Evolutionary conservation across 2,888 invertebrate species (phyloP), one percentile per base, ranked within the genome.

Genomic region (Helleia helle): DNA sequence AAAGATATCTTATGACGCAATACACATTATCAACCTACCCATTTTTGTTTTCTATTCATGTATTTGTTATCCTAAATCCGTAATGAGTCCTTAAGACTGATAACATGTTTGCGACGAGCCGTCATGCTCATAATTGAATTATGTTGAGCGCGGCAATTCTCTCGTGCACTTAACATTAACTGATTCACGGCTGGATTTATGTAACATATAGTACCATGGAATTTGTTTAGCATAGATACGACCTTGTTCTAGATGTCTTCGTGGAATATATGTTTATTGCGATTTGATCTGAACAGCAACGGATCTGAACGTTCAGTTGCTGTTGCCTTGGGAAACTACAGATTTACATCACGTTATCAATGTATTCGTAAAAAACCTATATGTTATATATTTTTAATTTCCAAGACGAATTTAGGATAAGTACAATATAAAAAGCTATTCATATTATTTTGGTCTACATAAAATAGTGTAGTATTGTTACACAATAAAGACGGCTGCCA

Each of bases 121-220:
- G 65, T 57, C 66, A 62, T 50, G 65, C 58, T 73, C 61, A 60
- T 84, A 83, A 84, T 81, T 79, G 65, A 80, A 70, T 83, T 84
- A 83, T 71, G 65, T 64, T 49, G 65, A 62, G 66, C 66, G 54
- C 64, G 72, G 58, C 67, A 76, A 69, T 76, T 83, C 66, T 80
- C 71, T 68, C 74, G 59, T 71, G 66, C 74, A 77, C 65, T 79
- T 81, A 75, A 69, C 80, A 60, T 57, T 44, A 51, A 55, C 58
- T 71, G 68, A 71, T 71, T 75, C 72, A 71, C 62, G 60, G 54
- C 51, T 58, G 52, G 59, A 59, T 61, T 65, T 62, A 62, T 65
- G 60, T 66, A 64, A 66, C 59, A 60, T 59, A 59, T n/a, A n/a
- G 70, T 69, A 59, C 63, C 63, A 67, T 69, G 65, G 65, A 59